These are phyloP conservation scores for Enchytraeus crypticus DNA, from an alignment of 2,888 invertebrate genomes.

Conservation along the genomic window DNA sequence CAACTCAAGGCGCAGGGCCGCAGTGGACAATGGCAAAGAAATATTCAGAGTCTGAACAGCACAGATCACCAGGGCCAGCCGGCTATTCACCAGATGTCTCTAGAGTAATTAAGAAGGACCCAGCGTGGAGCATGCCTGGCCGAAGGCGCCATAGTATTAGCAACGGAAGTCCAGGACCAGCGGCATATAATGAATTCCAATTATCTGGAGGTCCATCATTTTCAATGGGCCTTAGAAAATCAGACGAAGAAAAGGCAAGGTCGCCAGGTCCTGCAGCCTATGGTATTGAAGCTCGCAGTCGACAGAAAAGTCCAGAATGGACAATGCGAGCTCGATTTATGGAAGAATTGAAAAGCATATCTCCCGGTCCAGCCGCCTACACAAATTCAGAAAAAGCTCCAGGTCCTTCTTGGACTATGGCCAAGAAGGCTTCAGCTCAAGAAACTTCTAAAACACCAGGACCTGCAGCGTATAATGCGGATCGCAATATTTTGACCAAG, in stretches of 20 bases:
- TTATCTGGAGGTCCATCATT: not conserved
- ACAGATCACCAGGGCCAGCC: constrained; percentile 3
- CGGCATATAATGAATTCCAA: not conserved
- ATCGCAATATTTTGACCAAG: too few relatives aligned
- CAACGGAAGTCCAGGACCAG: constrained; percentile 5
- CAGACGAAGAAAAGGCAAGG: not conserved
- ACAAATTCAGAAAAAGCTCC: too few relatives aligned
- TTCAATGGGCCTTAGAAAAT: not conserved
- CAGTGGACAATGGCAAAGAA: constrained; percentile 4
- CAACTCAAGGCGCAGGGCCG: not conserved
- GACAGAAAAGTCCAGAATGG: not conserved
- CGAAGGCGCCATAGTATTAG: not conserved
- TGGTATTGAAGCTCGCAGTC: not conserved
- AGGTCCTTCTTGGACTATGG: not conserved
- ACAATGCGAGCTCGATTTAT: not conserved
- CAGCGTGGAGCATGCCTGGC: constrained; percentile 8
- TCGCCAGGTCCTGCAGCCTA: constrained; percentile 9
- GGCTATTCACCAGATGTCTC: constrained; percentile 3
- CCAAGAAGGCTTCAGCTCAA: not conserved
- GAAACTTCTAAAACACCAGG: not conserved
- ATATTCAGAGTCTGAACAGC: not conserved
- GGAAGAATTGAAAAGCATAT: not conserved
- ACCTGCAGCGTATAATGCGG: not conserved
- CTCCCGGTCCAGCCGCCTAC: not conserved
- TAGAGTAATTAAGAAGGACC: not conserved